Percentiles rank a stretch among this genome's conserved stretches.
Evolutionary conservation across 2,113 vertebrate species (phyloP).

Genomic region (Tricholaema leucomelas): DNA sequence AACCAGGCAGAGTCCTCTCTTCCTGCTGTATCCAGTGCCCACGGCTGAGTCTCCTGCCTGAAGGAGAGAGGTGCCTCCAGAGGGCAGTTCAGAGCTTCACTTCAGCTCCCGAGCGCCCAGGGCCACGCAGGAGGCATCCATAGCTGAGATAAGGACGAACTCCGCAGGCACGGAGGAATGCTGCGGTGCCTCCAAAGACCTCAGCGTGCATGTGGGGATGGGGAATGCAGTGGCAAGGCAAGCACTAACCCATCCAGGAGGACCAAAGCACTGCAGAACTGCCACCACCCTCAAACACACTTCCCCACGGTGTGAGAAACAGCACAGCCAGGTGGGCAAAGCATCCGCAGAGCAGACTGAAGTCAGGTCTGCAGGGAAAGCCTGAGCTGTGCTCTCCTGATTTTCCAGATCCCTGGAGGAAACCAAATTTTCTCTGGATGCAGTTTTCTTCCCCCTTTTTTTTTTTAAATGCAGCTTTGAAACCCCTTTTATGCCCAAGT

Average conservation of each 20-base stretch:
- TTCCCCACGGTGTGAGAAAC: accelerated
- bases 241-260: not conserved
- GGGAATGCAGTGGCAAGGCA: not conserved
- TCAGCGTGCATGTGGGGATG: accelerated
- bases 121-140: not conserved
- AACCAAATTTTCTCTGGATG: not conserved
- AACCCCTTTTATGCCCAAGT: not conserved
- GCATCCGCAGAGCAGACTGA: accelerated
- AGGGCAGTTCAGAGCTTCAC: slow-evolving; percentile 44
- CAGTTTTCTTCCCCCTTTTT: not conserved
- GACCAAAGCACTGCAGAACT: not conserved
- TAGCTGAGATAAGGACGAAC: accelerated
- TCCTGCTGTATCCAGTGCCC: not conserved
- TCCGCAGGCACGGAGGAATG: accelerated
- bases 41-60: not conserved
- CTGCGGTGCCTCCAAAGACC: not conserved
- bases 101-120: not conserved
- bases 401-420: not conserved
- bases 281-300: not conserved
- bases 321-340: too few relatives aligned
- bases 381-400: not conserved
- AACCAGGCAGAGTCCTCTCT: not conserved
- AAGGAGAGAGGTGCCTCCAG: slow-evolving; percentile 21
- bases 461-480: not conserved
- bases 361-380: not conserved